Base-by-base conservation (phyloP, 2,888 invertebrate species). In the Xestia c-nigrum region DNA sequence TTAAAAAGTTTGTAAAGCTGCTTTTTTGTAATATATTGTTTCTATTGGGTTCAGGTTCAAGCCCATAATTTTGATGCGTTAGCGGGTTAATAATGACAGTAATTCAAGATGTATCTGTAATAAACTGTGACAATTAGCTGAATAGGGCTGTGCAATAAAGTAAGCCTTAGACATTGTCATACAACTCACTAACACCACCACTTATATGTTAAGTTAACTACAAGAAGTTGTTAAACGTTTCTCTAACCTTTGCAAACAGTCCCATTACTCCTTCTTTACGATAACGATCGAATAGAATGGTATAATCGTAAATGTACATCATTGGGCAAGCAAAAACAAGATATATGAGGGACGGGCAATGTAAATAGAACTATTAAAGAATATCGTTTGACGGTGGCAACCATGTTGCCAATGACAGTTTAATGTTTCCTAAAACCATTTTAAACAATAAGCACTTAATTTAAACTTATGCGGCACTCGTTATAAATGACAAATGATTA, bases 401-500 rank as follows among this genome's bases (percentile, higher is more conserved):
- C 73, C 57, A 75, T 73, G 86, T 81, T 72, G 65, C 68, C 72
- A 80, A 69, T 84, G 85, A 85, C 84, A 88, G 84, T 86, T 87
- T 81, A 87, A 88, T 89, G 83, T 85, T 83, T 87, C 85, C 85
- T 87, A 83, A 88, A 84, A 85, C 87, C 85, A 90, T 89, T 89
- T 72, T 69, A 85, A 89, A 90, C 87, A 90, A 90, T 90, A 89
- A 89, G 87, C 72, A 88, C 91, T 90, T 88, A 86, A 90, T 90
- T 90, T 82, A 85, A 90, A 87, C 83, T 84, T 89, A 89, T 87
- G 82, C 85, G 74, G 82, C 81, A 83, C 88, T 86, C 76, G 83
- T 92, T 94, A 94, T 92, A 91, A 89, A 93, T 95, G 95, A 96
- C 94, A 94, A 95, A 95, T 94, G 92, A 92, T 89, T 91, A 90